A percentile compares a stretch with the other conserved stretches of the same genome.
These are phyloP conservation scores for Synergus itoensis DNA, from an alignment of 2,888 invertebrate species.

Conservation along the genomic window DNA sequence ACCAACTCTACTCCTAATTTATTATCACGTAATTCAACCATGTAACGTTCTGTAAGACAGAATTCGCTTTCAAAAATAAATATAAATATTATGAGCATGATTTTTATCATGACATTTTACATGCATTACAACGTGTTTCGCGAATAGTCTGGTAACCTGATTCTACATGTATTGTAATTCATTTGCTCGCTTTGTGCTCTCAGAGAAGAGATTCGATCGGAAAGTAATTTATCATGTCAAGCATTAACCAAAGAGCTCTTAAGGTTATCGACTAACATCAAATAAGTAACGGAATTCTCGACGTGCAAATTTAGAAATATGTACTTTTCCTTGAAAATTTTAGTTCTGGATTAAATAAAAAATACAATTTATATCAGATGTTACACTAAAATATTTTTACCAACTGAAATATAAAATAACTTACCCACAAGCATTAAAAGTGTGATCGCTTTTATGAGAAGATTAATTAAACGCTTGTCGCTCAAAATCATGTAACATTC, in stretches of 20 bases:
- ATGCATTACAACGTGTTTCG: conserved; percentile 26
- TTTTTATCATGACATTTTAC: conserved; percentile 31
- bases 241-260: conserved; percentile 34
- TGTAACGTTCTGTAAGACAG: neutral
- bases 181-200: conserved; percentile 36
- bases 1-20: neutral
- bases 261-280: conserved; percentile 31
- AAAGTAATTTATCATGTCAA: conserved; percentile 36
- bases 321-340: no score
- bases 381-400: no score
- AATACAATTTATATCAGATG: neutral
- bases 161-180: conserved; percentile 39
- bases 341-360: neutral
- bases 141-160: conserved; percentile 21
- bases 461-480: conserved; percentile 3
- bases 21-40: neutral
- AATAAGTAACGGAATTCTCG: conserved; percentile 12
- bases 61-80: conserved; percentile 13
- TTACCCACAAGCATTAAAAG: neutral
- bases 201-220: conserved; percentile 24
- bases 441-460: neutral
- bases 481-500: conserved; percentile 21
- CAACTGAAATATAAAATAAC: no score
- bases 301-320: conserved; percentile 14
- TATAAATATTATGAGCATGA: neutral